Evolutionary conservation across 2,888 invertebrate genomes (phyloP).

Genomic region (Sarcophaga rosellei): DNA sequence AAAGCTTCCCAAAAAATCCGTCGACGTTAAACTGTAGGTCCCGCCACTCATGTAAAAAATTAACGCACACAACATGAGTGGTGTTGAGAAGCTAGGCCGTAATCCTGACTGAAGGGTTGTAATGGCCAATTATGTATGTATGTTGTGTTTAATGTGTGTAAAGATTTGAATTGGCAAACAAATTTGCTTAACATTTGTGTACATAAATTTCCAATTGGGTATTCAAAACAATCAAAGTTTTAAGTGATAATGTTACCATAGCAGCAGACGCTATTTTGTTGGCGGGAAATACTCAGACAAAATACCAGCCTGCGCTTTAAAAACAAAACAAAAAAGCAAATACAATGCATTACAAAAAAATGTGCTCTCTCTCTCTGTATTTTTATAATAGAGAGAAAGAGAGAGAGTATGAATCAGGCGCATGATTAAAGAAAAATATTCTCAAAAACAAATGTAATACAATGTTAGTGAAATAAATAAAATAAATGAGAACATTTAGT

Average conservation of each 20-base stretch:
- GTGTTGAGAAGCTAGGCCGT: too few species aligned
- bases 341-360: not conserved
- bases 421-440: not conserved
- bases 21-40: too few species aligned
- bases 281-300: conserved; percentile 68
- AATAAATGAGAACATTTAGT: not conserved
- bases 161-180: too few species aligned
- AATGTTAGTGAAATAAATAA: not conserved
- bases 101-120: too few species aligned
- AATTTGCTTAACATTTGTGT: too few species aligned
- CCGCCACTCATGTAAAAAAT: too few species aligned
- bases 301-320: conserved; percentile 31
- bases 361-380: not conserved
- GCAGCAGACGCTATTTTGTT: conserved; percentile 71
- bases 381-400: not conserved
- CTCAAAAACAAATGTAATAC: not conserved
- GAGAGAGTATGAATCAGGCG: conserved; percentile 7
- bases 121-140: too few species aligned
- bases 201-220: conserved; percentile 34
- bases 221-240: conserved; percentile 24
- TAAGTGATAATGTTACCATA: conserved; percentile 77
- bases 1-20: too few species aligned
- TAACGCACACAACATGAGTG: too few species aligned
- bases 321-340: conserved; percentile 8
- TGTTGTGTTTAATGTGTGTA: too few species aligned